phyloP scores from a whole-genome alignment of 2,113 vertebrate genomes.

The Lycaon pictus region DNA sequence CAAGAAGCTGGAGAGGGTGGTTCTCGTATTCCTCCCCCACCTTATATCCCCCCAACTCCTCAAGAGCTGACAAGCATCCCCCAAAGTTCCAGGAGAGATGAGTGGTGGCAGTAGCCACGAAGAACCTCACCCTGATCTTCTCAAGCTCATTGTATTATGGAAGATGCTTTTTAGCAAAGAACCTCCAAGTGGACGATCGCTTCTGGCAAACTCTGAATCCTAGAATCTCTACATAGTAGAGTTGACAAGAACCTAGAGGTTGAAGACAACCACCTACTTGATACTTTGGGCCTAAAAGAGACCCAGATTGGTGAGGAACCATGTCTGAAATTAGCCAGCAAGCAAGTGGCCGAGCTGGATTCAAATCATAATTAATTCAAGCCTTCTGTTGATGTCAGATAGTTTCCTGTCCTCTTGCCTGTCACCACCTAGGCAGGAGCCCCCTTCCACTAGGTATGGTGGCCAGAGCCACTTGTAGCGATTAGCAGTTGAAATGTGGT shows the following conservation, averaged over 20 bases:
- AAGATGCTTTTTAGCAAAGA: not conserved
- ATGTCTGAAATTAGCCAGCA: not conserved
- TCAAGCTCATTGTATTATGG: not conserved
- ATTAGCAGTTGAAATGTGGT: not conserved
- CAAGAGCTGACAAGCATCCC: not conserved
- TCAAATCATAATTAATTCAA: not conserved
- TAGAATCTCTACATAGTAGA: not conserved
- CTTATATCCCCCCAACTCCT: not conserved
- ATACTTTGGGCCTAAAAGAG: not conserved
- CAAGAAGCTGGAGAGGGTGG: not conserved
- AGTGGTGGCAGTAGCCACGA: rapidly evolving
- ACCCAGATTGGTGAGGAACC: not conserved
- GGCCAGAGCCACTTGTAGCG: not conserved
- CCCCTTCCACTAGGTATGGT: not conserved
- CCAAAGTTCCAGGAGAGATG: not conserved
- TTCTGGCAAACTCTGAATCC: not conserved
- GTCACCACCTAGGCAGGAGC: too few species aligned
- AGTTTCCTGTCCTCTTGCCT: not conserved
- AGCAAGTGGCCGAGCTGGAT: not conserved
- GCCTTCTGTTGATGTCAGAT: not conserved
- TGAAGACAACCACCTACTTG: not conserved
- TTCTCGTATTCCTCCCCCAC: not conserved
- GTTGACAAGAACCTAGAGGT: not conserved
- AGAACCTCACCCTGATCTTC: not conserved
- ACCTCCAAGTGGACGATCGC: not conserved